Percentiles rank a stretch among this genome's conserved stretches.
phyloP scores from a whole-genome alignment of 2,113 vertebrate genomes.

The Perca schrenkii region DNA sequence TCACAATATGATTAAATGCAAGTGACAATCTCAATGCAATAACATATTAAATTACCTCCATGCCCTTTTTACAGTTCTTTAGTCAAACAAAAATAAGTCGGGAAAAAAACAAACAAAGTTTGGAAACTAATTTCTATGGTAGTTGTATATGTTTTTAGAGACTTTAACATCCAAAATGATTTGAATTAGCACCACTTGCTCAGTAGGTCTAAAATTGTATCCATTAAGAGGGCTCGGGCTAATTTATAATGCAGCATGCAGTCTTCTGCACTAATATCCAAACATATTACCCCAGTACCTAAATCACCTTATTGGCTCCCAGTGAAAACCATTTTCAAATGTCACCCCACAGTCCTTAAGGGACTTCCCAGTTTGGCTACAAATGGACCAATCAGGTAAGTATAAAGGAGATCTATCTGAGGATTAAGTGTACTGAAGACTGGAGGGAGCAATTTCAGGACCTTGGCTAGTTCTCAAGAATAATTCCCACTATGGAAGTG shows the following conservation, averaged over 20 bases:
- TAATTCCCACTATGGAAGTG: slow-evolving; percentile 1
- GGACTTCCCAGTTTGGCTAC: background rate
- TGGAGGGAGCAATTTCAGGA: slow-evolving; percentile 26
- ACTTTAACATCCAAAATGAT: background rate
- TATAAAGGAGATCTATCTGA: background rate
- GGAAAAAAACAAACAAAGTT: background rate
- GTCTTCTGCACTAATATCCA: background rate
- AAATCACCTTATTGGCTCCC: background rate
- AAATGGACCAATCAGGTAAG: background rate
- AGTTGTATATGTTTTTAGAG: background rate
- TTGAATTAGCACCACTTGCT: background rate
- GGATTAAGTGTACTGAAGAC: background rate
- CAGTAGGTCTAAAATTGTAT: background rate
- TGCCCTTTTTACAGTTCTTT: background rate
- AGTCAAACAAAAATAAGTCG: background rate
- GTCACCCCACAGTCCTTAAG: background rate
- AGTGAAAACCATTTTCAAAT: background rate
- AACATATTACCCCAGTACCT: background rate
- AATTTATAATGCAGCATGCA: background rate
- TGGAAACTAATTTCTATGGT: background rate
- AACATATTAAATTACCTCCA: background rate
- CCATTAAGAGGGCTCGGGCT: background rate
- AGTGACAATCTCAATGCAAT: background rate
- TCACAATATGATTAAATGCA: background rate
- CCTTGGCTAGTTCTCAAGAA: slow-evolving; percentile 40